Percentiles rank a stretch among this genome's conserved stretches.
These are phyloP conservation scores for Cenopis cana DNA, from an alignment of 2,888 invertebrate species.

Conservation along the genomic window DNA sequence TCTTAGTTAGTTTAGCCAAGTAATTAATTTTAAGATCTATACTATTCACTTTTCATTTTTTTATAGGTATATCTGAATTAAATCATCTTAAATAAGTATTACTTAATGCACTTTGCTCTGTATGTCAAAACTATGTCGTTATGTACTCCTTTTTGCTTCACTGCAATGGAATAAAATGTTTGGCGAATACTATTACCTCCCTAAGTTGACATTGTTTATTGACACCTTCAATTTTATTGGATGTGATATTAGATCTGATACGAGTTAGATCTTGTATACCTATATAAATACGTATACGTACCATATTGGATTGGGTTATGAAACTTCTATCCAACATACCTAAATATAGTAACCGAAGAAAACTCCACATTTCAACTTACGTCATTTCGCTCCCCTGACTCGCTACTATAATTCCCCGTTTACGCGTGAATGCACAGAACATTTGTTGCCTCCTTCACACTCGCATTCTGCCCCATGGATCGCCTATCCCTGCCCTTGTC, in stretches of 20 bases:
- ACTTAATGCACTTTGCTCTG: too few relatives aligned
- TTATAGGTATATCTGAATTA: too few relatives aligned
- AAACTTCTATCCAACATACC: conserved; percentile 6
- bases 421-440: conserved; percentile 82
- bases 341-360: conserved; percentile 7
- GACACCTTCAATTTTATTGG: not conserved
- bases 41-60: too few relatives aligned
- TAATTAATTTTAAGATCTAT: not conserved
- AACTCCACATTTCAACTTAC: conserved; percentile 57
- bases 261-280: not conserved
- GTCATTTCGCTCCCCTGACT: conserved; percentile 62
- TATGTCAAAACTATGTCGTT: too few relatives aligned
- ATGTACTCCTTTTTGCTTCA: too few relatives aligned
- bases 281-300: not conserved
- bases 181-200: too few relatives aligned
- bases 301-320: not conserved
- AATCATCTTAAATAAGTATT: too few relatives aligned
- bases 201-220: not conserved
- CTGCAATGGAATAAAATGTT: too few relatives aligned
- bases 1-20: not conserved
- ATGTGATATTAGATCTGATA: too few relatives aligned
- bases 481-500: conserved; percentile 71
- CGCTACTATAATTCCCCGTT: conserved; percentile 76
- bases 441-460: conserved; percentile 79
- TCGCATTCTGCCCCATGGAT: conserved; percentile 64